Evolutionary conservation across 2,888 invertebrate species (phyloP).

Genomic region (Pycnomerus fuliginosus): DNA sequence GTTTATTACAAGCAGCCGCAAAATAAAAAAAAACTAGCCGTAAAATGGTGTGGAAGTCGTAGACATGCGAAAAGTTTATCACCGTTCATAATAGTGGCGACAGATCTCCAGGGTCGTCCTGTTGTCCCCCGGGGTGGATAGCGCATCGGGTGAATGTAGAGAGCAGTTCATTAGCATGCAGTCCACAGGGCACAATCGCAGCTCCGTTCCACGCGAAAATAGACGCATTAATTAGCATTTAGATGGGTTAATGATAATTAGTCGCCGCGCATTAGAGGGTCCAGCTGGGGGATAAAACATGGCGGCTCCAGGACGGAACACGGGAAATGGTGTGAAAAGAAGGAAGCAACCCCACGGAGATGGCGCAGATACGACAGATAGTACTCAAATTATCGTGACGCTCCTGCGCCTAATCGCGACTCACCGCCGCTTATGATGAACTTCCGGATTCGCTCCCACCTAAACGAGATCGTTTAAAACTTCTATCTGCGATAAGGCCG

Average conservation of each 20-base stretch:
- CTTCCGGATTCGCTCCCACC: constrained; percentile 36
- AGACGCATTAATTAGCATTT: constrained; percentile 59
- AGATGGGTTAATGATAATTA: constrained; percentile 56
- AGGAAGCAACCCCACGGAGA: constrained; percentile 35
- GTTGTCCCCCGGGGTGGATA: constrained; percentile 9
- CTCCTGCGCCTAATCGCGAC: constrained; percentile 38
- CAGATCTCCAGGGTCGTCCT: constrained; percentile 17
- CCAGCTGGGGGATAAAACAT: constrained; percentile 50
- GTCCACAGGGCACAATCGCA: constrained; percentile 50
- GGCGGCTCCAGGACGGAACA: constrained; percentile 37
- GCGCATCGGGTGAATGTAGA: background rate
- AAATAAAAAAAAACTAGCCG: too few species aligned
- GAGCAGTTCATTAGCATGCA: constrained; percentile 53
- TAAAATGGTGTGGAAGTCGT: too few species aligned
- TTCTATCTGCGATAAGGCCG: constrained; percentile 42
- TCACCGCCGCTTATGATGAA: constrained; percentile 44
- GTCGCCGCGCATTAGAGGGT: constrained; percentile 46
- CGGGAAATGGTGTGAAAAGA: constrained; percentile 54
- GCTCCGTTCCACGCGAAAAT: constrained; percentile 52
- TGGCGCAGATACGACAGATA: constrained; percentile 27
- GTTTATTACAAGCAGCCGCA: too few species aligned
- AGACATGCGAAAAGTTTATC: constrained; percentile 13
- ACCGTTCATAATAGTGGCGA: constrained; percentile 15
- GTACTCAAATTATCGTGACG: constrained; percentile 45
- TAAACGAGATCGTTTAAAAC: constrained; percentile 44